Evolutionary conservation across 2,113 vertebrate species (phyloP), one percentile per base, ranked within the genome.

Genomic region (Pangasianodon gigas): DNA sequence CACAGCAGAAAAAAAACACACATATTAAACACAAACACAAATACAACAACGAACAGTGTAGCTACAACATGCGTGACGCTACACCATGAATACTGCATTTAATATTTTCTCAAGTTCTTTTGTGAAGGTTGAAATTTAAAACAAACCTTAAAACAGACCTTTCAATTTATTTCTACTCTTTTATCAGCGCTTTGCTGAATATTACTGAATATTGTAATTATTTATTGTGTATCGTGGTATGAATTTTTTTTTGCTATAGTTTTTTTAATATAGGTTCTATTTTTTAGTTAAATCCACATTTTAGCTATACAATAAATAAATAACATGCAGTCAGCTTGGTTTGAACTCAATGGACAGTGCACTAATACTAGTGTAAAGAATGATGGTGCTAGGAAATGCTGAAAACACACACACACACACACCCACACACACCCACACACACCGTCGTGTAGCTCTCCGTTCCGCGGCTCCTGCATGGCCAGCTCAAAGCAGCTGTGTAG

Each of bases 401-500:
- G n/a, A n/a, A n/a, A n/a, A n/a, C n/a, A 51, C 24, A 82, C 29
- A 85, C 56, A 89, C 41, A 37, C 54, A 21, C 19, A 32, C 75
- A 90, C 91, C 85, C 88, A 85, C 71, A 81, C 88, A 79, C 32
- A 90, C 11, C 75, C 82, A 71, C 74, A 89, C 95, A 88, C 88
- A 99, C 98, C 97, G 44, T 99, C 98, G 0, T 98, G 98, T 79
- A 97, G 92, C 86, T 99, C 98, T 69, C 97, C 97, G 4, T 99
- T 99, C 93, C 97, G 96, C 92, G 97, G 98, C 94, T 99, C 98
- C 95, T 98, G 98, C 97, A 98, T 97, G 89, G 97, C 97, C 83
- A 97, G 96, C 90, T 99, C 98, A 48, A 99, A 98, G 92, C 97
- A 97, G 94, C 98, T 97, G 94, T 99, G 98, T 18, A 99, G 97